Evolutionary conservation across 1,140 invertebrate species (phyloP).

Genomic region (Cecropterus lyciades): DNA sequence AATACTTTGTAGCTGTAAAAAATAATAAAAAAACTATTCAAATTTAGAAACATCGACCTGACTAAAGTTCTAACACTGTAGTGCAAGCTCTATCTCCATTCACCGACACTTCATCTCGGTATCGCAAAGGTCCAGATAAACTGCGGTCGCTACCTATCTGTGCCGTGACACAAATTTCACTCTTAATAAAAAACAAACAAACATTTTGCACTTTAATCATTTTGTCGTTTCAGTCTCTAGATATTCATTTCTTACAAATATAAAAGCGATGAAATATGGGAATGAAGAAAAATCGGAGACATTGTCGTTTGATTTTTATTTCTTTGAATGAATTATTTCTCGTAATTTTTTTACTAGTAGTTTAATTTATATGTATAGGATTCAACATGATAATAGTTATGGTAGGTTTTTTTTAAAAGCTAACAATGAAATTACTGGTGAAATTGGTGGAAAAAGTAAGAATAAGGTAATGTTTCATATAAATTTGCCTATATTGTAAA

Average conservation of each 20-base stretch:
- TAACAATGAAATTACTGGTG: too few relatives aligned
- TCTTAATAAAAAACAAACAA: conserved; percentile 26
- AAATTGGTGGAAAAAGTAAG: too few relatives aligned
- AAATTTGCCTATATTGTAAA: too few relatives aligned
- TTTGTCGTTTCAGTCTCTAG: conserved; percentile 12
- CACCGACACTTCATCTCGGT: conserved; percentile 11
- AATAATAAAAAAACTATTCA: too few relatives aligned
- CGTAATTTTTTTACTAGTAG: too few relatives aligned
- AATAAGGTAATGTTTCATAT: too few relatives aligned
- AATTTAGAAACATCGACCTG: background rate
- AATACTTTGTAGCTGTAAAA: too few relatives aligned
- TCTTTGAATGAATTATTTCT: too few relatives aligned
- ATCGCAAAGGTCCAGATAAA: conserved; percentile 26
- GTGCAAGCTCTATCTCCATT: conserved; percentile 27
- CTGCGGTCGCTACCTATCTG: conserved; percentile 15
- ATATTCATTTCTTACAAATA: conserved; percentile 26
- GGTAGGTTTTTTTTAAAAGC: too few relatives aligned
- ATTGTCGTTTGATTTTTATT: background rate
- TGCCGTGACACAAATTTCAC: conserved; percentile 19
- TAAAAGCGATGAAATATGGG: conserved; percentile 17
- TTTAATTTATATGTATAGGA: too few relatives aligned
- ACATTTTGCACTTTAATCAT: conserved; percentile 26
- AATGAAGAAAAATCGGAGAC: conserved; percentile 6
- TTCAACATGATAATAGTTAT: too few relatives aligned
- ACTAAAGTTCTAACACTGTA: background rate